phyloP scores from a whole-genome alignment of 2,888 invertebrate genomes.

The Bombylius major region DNA sequence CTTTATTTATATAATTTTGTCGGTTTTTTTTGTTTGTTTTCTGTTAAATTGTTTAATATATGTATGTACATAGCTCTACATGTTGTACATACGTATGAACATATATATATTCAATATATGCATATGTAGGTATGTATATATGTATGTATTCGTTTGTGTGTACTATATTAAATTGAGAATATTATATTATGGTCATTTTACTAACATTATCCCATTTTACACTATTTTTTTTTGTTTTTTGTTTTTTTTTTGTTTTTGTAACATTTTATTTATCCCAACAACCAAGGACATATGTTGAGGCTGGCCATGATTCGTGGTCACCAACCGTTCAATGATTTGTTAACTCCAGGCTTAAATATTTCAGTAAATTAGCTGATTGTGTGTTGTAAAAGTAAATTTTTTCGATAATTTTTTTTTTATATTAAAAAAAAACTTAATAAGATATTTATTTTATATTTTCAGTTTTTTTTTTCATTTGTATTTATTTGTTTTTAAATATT shows the following conservation, averaged over 20 bases:
- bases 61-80: too few relatives aligned
- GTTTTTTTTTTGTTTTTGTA: not conserved
- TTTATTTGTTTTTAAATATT: not conserved
- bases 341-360: not conserved
- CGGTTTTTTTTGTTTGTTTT: too few relatives aligned
- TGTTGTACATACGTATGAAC: too few relatives aligned
- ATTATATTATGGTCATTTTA: too few relatives aligned
- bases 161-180: not conserved
- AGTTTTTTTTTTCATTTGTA: too few relatives aligned
- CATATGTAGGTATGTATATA: not conserved
- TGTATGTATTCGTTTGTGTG: too few relatives aligned
- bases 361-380: not conserved
- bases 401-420: not conserved
- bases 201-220: too few relatives aligned
- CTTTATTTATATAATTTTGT: too few relatives aligned
- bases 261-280: not conserved
- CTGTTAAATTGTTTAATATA: too few relatives aligned
- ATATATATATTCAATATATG: not conserved
- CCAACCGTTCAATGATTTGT: constrained; percentile 6
- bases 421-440: not conserved
- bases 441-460: not conserved
- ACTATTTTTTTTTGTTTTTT: too few relatives aligned
- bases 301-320: constrained; percentile 8
- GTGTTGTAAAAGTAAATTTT: not conserved
- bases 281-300: constrained; percentile 9